These are phyloP conservation scores for Cybosia mesomella DNA, from an alignment of 2,888 invertebrate genomes.

Conservation along the genomic window DNA sequence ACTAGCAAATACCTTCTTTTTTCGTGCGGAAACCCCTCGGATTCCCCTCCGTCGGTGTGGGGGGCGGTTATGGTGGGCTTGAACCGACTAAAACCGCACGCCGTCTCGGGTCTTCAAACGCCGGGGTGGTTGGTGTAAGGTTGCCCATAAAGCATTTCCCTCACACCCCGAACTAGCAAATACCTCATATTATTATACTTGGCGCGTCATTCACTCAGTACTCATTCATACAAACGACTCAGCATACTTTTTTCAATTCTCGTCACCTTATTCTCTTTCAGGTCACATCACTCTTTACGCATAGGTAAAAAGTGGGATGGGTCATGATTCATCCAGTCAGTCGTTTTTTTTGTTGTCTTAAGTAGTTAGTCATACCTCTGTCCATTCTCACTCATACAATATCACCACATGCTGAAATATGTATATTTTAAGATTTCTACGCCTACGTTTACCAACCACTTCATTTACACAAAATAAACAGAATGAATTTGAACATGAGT, in stretches of 20 bases:
- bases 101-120: too few relatives aligned
- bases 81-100: too few relatives aligned
- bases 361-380: slow-evolving; percentile 17
- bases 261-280: background rate
- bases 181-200: too few relatives aligned
- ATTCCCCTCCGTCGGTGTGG: too few relatives aligned
- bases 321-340: background rate
- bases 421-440: slow-evolving; percentile 24
- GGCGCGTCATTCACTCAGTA: background rate
- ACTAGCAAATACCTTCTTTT: too few relatives aligned
- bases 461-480: slow-evolving; percentile 34
- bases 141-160: too few relatives aligned
- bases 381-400: slow-evolving; percentile 11
- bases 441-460: slow-evolving; percentile 21
- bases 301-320: background rate
- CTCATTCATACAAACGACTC: background rate
- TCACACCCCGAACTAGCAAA: too few relatives aligned
- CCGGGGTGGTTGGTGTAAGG: too few relatives aligned
- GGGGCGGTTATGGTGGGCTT: too few relatives aligned
- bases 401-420: slow-evolving; percentile 18
- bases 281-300: background rate
- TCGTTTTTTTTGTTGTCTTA: background rate
- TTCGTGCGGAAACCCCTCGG: too few relatives aligned
- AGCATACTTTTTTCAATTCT: background rate
- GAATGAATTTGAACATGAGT: slow-evolving; percentile 16